Base-by-base conservation (phyloP, 2,888 invertebrate genomes). In the Choristoneura rosaceana region DNA sequence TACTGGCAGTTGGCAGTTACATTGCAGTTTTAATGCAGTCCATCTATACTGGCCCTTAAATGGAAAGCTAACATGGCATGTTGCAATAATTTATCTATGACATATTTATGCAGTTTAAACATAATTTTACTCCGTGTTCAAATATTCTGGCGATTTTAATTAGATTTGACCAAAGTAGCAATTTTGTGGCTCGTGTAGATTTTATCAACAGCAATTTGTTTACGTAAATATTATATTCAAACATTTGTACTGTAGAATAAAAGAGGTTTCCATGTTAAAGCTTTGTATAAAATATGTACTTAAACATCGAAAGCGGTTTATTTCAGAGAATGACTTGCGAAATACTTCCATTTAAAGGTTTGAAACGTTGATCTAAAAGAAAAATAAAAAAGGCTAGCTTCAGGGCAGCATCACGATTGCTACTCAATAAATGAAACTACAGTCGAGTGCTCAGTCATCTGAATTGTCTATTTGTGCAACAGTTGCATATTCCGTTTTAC, bases 401-500 rank as follows among this genome's bases (percentile, higher is more conserved):
- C 63, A 63, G 47, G 69, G 59, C 41, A 73, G 73, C 59, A 64
- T 60, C 64, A 60, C 73, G 59, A 69, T 69, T 63, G 73, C 34
- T 58, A 62, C 68, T 73, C 71, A 68, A 73, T 73, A 73, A 73
- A 73, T 73, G 73, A 68, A 73, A 52, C 73, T 69, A 52, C 68
- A 73, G 69, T 69, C 43, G 73, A 73, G 73, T 52, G 69, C 73
- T 73, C 73, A 73, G 69, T 73, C 73, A 73, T 69, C 73, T 73
- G 68, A 52, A 73, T 73, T 73, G 73, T 69, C 73, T 73, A 73
- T 73, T 73, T 73, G 73, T 73, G 73, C 64, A 73, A 73, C 73
- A 58, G 71, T 71, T 63, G 73, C 73, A 69, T 73, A 73, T 73
- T 73, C 68, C 73, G 69, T 64, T 73, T 73, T 68, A 63, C 61